Evolutionary conservation across 2,797 vertebrate genomes (phyloP).

Genomic region (Acipenser transmontanus): DNA sequence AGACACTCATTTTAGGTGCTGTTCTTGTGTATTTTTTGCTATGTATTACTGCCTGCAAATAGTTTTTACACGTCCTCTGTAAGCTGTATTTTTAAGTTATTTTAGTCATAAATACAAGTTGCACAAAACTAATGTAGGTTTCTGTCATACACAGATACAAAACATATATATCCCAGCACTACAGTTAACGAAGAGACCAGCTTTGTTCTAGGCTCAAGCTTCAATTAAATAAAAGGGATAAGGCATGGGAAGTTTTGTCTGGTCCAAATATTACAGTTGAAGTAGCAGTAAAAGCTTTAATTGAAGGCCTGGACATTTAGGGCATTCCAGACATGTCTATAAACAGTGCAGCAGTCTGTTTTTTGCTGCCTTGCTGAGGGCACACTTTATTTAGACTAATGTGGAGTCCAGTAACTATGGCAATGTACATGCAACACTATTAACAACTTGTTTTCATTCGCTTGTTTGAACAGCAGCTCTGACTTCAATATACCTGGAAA

Average conservation of each 20-base stretch:
- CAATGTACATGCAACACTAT: not conserved
- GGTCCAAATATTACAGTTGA: not conserved
- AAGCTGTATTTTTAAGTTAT: no score
- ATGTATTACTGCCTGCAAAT: no score
- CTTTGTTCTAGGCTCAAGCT: no score
- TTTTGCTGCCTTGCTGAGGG: slow-evolving; percentile 27
- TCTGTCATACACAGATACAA: no score
- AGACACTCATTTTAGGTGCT: no score
- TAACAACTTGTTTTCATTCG: slow-evolving; percentile 4
- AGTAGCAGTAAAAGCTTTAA: not conserved
- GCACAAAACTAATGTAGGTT: no score
- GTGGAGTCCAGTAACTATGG: slow-evolving; percentile 8
- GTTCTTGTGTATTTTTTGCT: no score
- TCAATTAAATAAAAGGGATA: not conserved
- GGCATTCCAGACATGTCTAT: slow-evolving; percentile 39
- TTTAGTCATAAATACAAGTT: no score
- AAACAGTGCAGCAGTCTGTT: slow-evolving; percentile 42
- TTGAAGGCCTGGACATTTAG: slow-evolving; percentile 8
- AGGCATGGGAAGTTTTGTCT: not conserved
- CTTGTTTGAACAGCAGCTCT: slow-evolving; percentile 9
- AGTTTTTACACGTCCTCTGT: no score
- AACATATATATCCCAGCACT: no score
- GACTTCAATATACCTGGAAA: not conserved
- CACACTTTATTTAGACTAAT: slow-evolving; percentile 18
- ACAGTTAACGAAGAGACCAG: no score